Evolutionary conservation across 2,797 vertebrate species (phyloP), one percentile per base, ranked within the genome.

Genomic region (Sebastes kiyomatsui): DNA sequence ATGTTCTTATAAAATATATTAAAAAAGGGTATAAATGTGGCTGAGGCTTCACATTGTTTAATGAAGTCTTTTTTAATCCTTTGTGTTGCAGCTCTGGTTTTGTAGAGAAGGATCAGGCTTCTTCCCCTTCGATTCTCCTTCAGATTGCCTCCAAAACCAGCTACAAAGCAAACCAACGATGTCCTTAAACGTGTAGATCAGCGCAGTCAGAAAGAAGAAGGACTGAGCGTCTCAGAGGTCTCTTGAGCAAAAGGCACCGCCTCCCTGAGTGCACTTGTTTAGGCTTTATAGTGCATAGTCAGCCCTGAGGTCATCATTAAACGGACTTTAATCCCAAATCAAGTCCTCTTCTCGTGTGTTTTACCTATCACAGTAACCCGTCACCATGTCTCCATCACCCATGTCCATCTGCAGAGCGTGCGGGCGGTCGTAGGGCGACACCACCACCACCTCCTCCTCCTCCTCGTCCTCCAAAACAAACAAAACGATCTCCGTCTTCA

Each of bases 351-450:
- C 0, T 18, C 5, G 33, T 5, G 6, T 46, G 42, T 20, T 23
- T 69, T 10, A 82, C 2, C 60, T 22, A 14, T 11, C 1, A 0
- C 2, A 2, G 22, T 93, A 94, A 64, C 0, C 32, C 0, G 2
- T 28, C 5, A 7, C 52, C 4, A 30, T 20, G 1, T 90, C 90
- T 32, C 80, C 82, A 1, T 55, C 46, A 1, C 87, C 89, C 38
- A 90, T 67, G 49, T 90, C 89, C 58, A 75, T 0, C 16, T 9
- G 3, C 10, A 30, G 1, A 5, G 0, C 0, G 0, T 85, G 77
- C 1, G 7, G 56, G 2, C 11, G 0, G 33, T 91, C 88, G 1
- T 90, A 89, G 0, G 22, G 2, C 0, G 46, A 28, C 7, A 0
- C 5, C 32, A 2, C 6, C 30, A 30, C 2, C n/a, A 1, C 7